phyloP scores from a whole-genome alignment of 2,113 vertebrate species.

The Etheostoma cragini region DNA sequence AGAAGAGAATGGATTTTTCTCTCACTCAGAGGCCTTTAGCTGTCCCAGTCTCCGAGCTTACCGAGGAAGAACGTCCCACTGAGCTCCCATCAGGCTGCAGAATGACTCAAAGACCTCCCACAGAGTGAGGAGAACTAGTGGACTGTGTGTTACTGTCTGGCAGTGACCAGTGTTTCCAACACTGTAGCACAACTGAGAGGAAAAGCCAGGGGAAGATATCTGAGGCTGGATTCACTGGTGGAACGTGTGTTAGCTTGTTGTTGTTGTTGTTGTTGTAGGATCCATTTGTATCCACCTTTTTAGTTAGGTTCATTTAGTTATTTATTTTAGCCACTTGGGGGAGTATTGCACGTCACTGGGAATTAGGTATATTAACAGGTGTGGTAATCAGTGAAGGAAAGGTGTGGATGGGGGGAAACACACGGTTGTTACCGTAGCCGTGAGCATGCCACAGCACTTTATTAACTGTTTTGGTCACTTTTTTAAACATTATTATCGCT shows the following conservation, averaged over 20 bases:
- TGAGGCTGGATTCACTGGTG: constrained; percentile 14
- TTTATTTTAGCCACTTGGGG: too few species aligned
- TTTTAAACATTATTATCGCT: too few species aligned
- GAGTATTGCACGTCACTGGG: too few species aligned
- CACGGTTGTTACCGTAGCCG: too few species aligned
- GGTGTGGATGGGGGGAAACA: too few species aligned
- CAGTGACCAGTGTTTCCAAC: constrained; percentile 8
- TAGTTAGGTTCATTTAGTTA: too few species aligned
- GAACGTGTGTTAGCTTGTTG: background rate
- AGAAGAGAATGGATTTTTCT: constrained; percentile 45
- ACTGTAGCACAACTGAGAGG: constrained; percentile 1
- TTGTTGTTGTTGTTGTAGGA: constrained; percentile 2
- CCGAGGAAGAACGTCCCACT: constrained; percentile 41
- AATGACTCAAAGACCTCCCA: constrained; percentile 67
- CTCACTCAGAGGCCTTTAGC: constrained; percentile 52
- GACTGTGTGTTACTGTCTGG: constrained; percentile 41
- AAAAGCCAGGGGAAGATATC: constrained; percentile 20
- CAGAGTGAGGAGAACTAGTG: constrained; percentile 53
- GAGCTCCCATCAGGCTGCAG: constrained; percentile 46
- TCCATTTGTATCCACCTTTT: too few species aligned
- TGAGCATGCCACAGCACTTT: too few species aligned
- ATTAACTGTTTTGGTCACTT: too few species aligned
- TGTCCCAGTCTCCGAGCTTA: constrained; percentile 48
- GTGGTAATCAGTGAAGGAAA: too few species aligned
- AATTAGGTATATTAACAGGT: too few species aligned